Evolutionary conservation across 2,888 invertebrate species (phyloP), one percentile per base, ranked within the genome.

Genomic region (Pyrochroa serraticornis): DNA sequence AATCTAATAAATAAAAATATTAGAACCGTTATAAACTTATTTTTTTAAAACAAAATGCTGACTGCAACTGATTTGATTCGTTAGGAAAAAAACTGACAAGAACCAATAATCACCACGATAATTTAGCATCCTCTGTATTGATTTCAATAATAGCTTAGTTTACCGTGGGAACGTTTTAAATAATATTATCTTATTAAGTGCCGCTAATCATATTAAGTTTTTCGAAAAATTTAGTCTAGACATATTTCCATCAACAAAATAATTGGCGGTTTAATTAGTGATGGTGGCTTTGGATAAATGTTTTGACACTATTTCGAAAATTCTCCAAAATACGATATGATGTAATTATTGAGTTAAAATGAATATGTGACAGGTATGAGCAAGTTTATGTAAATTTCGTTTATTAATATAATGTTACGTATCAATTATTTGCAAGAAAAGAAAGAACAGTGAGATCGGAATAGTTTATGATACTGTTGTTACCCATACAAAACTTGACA

Each of bases 121-220:
- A 49, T 56, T 48, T 36, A 56, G 49, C 55, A 56, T 56, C 55
- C 49, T 56, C 48, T 48, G 38, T 50, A 56, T 49, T 35, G 56
- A 56, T 56, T 56, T 50, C 50, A 51, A 45, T 57, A 57, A 56
- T 51, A 57, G 50, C 46, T 51, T 32, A 39, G 42, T 56, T 57
- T 57, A 57, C 57, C 57, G 57, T 57, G 57, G 57, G 57, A 57
- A 57, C 46, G 41, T 50, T 51, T 44, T 36, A 22, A 51, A 45
- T 52, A 44, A 44, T 44, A 52, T 22, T 33, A 44, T 44, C 31
- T 32, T 45, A 38, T 37, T 52, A 37, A 52, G 44, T 37, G 22
- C 3, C 5, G 22, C 44, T 44, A 31, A 44, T 44, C 44, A 44
- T 44, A 44, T 44, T 44, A 44, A 44, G 34, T 41, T 10, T 33